Conservation (phyloP, 2,113 vertebrate genomes). For the Pedetes capensis region DNA sequence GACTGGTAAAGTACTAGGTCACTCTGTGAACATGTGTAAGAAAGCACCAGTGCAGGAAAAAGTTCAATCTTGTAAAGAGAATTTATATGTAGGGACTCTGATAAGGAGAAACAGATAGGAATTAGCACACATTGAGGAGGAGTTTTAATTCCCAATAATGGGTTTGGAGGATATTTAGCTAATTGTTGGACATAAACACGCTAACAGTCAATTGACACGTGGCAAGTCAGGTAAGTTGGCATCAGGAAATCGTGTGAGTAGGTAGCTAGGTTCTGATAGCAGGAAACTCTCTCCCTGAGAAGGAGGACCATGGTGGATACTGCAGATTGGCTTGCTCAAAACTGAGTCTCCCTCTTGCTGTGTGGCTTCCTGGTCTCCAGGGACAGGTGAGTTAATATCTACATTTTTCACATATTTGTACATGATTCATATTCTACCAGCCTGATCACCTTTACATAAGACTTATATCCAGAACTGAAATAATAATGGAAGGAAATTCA, state of each 20-base stretch:
- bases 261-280: not conserved
- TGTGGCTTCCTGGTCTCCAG: not conserved
- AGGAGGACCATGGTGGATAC: too few species aligned
- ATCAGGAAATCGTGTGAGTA: not conserved
- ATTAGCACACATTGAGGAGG: not conserved
- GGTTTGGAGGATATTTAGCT: not conserved
- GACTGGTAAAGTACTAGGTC: not conserved
- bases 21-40: not conserved
- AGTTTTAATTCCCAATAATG: not conserved
- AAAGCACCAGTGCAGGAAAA: not conserved
- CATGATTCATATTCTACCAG: not conserved
- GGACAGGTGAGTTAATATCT: not conserved
- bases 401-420: not conserved
- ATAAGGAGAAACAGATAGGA: not conserved
- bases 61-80: not conserved
- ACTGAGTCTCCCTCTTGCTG: not conserved
- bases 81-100: not conserved
- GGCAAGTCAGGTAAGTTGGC: not conserved
- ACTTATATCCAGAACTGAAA: not conserved
- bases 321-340: not conserved
- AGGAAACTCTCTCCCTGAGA: rapidly evolving
- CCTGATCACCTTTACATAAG: not conserved
- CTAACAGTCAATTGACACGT: not conserved
- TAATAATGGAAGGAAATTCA: not conserved
- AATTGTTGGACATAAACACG: not conserved